Conservation (phyloP, 1,140 invertebrate species). For the Dryas iulia region DNA sequence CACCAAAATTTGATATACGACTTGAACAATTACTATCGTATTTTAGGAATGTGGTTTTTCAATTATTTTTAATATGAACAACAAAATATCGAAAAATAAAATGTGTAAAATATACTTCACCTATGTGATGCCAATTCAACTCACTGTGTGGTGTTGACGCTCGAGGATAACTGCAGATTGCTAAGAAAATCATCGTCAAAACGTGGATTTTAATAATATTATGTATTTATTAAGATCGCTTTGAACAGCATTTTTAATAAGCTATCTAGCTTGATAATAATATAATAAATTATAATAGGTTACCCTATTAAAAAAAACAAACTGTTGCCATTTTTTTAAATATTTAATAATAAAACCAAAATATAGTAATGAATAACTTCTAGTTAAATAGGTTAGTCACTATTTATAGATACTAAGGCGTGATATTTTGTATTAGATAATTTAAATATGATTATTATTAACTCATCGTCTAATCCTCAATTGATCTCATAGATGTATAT, state of each 20-base stretch:
- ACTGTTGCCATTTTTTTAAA: not conserved
- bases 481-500: not conserved
- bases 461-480: not conserved
- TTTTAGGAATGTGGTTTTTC: no score
- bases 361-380: not conserved
- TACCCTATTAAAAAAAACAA: no score
- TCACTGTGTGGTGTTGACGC: constrained; percentile 75
- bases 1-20: no score
- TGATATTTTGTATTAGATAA: no score
- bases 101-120: constrained; percentile 18
- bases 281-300: not conserved
- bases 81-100: no score
- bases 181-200: constrained; percentile 54
- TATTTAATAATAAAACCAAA: not conserved
- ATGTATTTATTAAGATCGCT: constrained; percentile 35
- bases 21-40: no score
- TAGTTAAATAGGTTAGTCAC: not conserved
- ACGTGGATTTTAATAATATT: constrained; percentile 15
- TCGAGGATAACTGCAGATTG: constrained; percentile 67
- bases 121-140: constrained; percentile 36
- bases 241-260: not conserved
- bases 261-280: no score
- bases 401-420: not conserved
- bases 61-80: no score
- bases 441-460: no score